Base-by-base conservation (phyloP, 2,113 vertebrate species). In the Dryoscopus gambensis region DNA sequence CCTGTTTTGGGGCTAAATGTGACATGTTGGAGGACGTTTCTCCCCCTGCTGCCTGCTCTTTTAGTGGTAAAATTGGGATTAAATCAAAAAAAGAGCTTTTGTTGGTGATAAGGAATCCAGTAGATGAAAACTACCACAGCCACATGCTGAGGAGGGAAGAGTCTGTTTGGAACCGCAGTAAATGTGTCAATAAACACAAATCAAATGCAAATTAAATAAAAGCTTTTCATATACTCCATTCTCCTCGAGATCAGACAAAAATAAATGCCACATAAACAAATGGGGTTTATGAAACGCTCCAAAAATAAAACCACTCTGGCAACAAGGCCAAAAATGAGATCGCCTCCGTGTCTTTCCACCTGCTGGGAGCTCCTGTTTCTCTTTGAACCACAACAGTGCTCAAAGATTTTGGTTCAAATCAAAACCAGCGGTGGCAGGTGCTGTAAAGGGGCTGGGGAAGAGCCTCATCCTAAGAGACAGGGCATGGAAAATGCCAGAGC, bases 151-250 rank as follows among this genome's bases (percentile, higher is more conserved):
- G 2, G 30, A 53, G 77, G 67, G 62, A 56, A n/a, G 67, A 90
- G 46, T 28, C 84, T 91, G 63, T 53, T 88, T 83, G 42, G 95
- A 67, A 73, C 74, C 6, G 2, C 84, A 77, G 42, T 13, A 39
- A 80, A 91, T 77, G 82, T 88, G 90, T 93, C 13, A 4, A 90
- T 77, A 94, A 94, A 95, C 75, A 95, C 77, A 44, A 93, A 88
- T 78, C 79, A 63, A 90, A 89, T 62, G 84, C 84, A 95, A 92
- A 91, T 93, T 33, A 83, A 96, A 94, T 64, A 55, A 92, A 86
- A 89, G 93, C 90, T 90, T 95, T 90, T 84, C 88, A 88, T 84
- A 35, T 27, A 15, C 50, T 59, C 59, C 75, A 13, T 94, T 77
- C 87, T 94, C 59, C 60, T 74, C 2, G 27, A 88, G 88, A 74